Conservation (phyloP, 2,113 vertebrate genomes). For the Calidris pygmaea region DNA sequence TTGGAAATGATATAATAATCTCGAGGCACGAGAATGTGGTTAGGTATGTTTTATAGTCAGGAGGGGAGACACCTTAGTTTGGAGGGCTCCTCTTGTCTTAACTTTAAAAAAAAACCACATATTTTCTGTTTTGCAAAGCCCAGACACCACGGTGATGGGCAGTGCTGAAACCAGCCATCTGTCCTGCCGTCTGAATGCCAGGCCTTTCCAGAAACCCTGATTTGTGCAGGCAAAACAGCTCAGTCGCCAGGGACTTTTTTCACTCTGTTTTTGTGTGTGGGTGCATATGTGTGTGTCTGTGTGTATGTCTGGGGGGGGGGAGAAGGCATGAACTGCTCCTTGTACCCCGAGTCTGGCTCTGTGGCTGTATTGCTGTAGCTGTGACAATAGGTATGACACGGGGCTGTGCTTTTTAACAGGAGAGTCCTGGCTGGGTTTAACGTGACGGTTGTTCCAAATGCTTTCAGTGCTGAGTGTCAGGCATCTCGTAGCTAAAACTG, state of each 20-base stretch:
- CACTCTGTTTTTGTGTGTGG: accelerated
- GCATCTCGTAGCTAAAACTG: background rate
- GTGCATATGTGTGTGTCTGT: accelerated
- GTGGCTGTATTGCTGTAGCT: background rate
- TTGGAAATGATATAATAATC: background rate
- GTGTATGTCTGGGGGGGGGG: background rate
- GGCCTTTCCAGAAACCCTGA: background rate
- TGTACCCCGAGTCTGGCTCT: background rate
- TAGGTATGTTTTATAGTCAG: background rate
- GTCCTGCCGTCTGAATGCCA: background rate
- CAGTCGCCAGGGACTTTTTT: background rate
- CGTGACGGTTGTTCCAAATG: accelerated
- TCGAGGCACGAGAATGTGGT: background rate
- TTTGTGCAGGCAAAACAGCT: background rate
- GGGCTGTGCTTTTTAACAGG: background rate
- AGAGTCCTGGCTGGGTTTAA: background rate
- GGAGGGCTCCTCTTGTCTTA: background rate
- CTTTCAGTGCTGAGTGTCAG: background rate
- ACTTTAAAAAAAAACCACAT: background rate
- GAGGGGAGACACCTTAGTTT: background rate
- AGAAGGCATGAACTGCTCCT: background rate
- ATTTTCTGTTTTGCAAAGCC: background rate
- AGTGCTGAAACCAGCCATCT: background rate
- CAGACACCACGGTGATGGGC: background rate
- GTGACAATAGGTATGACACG: background rate